A percentile compares a stretch with the other conserved stretches of the same genome.
Evolutionary conservation across 2,113 vertebrate species (phyloP).

Genomic region (Apeltes quadracus): DNA sequence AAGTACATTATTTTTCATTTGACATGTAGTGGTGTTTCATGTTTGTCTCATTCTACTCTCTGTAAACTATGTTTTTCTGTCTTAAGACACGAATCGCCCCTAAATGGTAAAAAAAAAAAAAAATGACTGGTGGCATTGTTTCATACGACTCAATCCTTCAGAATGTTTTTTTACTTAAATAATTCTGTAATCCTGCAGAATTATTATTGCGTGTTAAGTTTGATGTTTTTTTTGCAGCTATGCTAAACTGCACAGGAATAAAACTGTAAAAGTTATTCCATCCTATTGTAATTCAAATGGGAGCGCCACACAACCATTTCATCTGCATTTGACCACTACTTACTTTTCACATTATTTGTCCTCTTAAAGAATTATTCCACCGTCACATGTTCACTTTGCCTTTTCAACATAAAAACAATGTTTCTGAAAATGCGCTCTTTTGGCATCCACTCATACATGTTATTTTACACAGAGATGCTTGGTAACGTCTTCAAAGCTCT

Average conservation of each 20-base stretch:
- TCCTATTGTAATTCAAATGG: not conserved
- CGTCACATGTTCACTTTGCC: not conserved
- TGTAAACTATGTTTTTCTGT: not conserved
- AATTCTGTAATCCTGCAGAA: not conserved
- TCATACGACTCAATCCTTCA: not conserved
- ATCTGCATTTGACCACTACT: not conserved
- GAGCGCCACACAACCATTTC: not conserved
- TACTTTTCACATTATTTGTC: not conserved
- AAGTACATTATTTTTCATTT: not conserved
- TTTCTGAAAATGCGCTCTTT: not conserved
- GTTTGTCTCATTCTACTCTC: not conserved
- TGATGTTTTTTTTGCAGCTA: not conserved
- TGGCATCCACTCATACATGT: not conserved
- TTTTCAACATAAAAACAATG: not conserved
- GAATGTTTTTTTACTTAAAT: not conserved
- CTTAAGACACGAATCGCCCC: no score
- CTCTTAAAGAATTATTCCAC: no score
- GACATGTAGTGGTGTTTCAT: not conserved
- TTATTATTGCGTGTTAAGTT: no score
- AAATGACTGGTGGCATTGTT: not conserved
- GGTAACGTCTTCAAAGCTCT: not conserved
- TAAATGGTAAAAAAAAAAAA: not conserved
- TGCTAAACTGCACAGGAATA: not conserved
- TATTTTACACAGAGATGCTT: not conserved
- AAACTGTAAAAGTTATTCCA: not conserved